Evolutionary conservation across 2,888 invertebrate genomes (phyloP).

Genomic region (Augiades crinisus): DNA sequence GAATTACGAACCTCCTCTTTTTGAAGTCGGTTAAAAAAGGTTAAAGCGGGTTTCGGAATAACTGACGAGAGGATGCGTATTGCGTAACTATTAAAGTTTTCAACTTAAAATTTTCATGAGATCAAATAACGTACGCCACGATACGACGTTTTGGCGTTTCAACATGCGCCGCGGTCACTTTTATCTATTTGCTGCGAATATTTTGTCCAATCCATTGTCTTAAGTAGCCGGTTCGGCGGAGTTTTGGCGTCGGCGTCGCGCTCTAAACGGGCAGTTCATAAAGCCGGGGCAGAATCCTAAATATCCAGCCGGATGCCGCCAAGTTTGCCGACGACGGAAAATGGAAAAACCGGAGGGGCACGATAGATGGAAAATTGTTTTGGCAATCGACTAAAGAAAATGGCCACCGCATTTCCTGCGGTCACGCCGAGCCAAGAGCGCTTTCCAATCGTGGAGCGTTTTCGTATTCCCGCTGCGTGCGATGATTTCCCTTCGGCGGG

Average conservation of each 20-base stretch:
- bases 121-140: neutral
- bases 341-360: slow-evolving; percentile 62
- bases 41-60: no score
- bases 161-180: slow-evolving; percentile 18
- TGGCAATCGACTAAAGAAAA: slow-evolving; percentile 68
- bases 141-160: slow-evolving; percentile 17
- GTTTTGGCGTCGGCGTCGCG: slow-evolving; percentile 40
- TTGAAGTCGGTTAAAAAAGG: no score
- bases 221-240: slow-evolving; percentile 43
- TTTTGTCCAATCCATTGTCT: slow-evolving; percentile 38
- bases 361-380: slow-evolving; percentile 71
- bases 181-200: slow-evolving; percentile 18
- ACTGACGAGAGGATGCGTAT: no score
- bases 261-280: slow-evolving; percentile 43
- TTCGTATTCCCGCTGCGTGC: slow-evolving; percentile 58
- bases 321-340: slow-evolving; percentile 66
- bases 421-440: slow-evolving; percentile 71
- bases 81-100: no score
- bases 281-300: slow-evolving; percentile 53
- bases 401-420: slow-evolving; percentile 76
- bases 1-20: no score
- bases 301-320: slow-evolving; percentile 59
- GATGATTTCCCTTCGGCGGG: slow-evolving; percentile 21
- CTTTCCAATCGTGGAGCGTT: slow-evolving; percentile 57
- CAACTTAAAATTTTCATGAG: slow-evolving; percentile 1